A percentile compares a stretch with the other conserved stretches of the same genome.
Conservation (phyloP, 2,888 invertebrate species). For the Anodontia alba region DNA sequence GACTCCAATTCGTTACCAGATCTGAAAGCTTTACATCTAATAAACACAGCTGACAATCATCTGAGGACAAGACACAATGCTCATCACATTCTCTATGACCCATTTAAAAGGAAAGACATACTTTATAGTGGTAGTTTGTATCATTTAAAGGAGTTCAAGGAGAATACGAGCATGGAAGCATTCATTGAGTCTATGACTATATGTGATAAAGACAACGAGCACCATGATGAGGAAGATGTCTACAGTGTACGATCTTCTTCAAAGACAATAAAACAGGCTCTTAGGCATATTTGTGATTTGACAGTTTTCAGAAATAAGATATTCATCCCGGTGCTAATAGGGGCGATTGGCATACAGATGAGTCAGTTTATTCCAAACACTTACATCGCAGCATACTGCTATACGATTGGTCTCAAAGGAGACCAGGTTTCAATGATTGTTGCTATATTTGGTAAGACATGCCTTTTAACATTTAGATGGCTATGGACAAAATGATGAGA, state of each 20-base stretch:
- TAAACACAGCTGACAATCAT: neutral
- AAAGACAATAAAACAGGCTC: neutral
- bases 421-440: constrained; percentile 52
- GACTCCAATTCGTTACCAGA: neutral
- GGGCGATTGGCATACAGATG: constrained; percentile 64
- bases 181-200: constrained; percentile 29
- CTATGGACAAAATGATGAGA: too few relatives aligned
- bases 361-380: constrained; percentile 65
- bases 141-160: constrained; percentile 35
- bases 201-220: neutral
- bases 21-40: neutral
- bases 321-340: constrained; percentile 57
- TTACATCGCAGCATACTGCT: constrained; percentile 61
- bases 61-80: neutral
- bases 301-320: constrained; percentile 49
- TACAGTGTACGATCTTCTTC: neutral
- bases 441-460: constrained; percentile 58
- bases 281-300: constrained; percentile 20
- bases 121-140: constrained; percentile 49
- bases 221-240: neutral
- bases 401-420: constrained; percentile 45
- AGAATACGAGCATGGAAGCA: constrained; percentile 11
- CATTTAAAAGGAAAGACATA: constrained; percentile 46
- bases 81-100: neutral
- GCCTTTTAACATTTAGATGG: neutral